Conservation (phyloP, 1,140 invertebrate genomes). For the Theocolax elegans region DNA sequence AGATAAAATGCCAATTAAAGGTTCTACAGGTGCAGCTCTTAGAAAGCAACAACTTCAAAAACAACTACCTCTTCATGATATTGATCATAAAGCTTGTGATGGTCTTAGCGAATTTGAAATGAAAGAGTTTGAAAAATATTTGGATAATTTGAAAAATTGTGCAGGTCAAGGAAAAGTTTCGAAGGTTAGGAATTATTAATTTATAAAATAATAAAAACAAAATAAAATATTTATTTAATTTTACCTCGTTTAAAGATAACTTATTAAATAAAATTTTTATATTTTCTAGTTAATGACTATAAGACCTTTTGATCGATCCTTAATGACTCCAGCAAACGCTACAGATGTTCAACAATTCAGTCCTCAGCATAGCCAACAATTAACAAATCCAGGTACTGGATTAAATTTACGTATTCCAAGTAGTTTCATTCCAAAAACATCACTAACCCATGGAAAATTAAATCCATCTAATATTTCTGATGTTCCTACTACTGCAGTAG, state of each 20-base stretch:
- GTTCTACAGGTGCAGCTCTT: constrained; percentile 77
- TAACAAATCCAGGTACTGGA: constrained; percentile 24
- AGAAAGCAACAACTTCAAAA: constrained; percentile 81
- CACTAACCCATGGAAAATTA: background rate
- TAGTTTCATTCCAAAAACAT: constrained; percentile 58
- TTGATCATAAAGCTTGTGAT: constrained; percentile 73
- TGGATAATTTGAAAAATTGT: constrained; percentile 69
- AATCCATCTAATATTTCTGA: constrained; percentile 1
- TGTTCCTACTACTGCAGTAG: background rate
- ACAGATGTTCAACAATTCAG: constrained; percentile 55
- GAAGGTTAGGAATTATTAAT: constrained; percentile 51
- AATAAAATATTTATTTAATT: background rate
- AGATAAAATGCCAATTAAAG: constrained; percentile 78
- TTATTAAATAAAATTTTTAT: constrained; percentile 10
- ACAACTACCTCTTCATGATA: constrained; percentile 84
- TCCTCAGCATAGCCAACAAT: constrained; percentile 49
- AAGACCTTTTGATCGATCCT: constrained; percentile 51
- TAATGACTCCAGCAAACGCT: constrained; percentile 59
- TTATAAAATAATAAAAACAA: background rate
- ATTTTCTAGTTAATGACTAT: constrained; percentile 52
- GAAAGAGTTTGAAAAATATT: constrained; percentile 68
- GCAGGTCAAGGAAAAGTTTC: constrained; percentile 68
- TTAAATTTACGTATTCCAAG: constrained; percentile 62
- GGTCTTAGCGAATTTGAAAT: constrained; percentile 73
- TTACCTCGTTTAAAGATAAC: background rate